A percentile compares a stretch with the other conserved stretches of the same genome.
These are phyloP conservation scores for Peromyscus attwateri DNA, from an alignment of 2,797 vertebrate genomes.

Conservation along the genomic window DNA sequence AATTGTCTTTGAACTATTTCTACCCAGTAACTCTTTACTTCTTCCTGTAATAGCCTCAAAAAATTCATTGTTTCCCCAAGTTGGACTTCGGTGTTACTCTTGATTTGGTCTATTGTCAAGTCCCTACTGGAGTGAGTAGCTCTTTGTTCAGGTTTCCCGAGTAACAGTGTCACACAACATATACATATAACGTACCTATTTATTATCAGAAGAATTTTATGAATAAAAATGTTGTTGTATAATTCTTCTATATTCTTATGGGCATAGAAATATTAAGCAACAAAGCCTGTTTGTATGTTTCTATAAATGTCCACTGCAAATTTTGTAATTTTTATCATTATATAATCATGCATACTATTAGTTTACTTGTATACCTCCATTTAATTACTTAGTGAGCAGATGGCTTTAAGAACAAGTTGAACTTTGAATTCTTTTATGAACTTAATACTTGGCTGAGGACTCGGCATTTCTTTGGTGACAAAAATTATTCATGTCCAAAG, in stretches of 20 bases:
- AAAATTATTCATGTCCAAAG: not conserved
- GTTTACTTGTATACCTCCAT: slow-evolving; percentile 10
- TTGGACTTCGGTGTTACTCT: not conserved
- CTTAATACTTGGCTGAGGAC: not conserved
- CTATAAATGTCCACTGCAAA: not conserved
- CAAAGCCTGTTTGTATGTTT: not conserved
- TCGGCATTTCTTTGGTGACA: not conserved
- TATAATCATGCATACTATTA: not conserved
- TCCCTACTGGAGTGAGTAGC: not conserved
- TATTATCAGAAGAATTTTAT: not conserved
- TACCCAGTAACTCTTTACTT: not conserved
- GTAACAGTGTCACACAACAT: not conserved
- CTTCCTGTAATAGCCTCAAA: not conserved
- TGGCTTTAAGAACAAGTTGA: slow-evolving; percentile 32
- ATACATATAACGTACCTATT: not conserved
- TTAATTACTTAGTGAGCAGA: not conserved
- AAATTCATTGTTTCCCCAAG: not conserved
- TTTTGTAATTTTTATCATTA: slow-evolving; percentile 20
- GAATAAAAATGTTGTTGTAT: not conserved
- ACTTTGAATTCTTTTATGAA: not conserved
- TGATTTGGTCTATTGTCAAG: not conserved
- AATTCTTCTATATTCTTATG: not conserved
- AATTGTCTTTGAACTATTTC: not conserved
- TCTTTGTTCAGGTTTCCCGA: not conserved
- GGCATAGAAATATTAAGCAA: not conserved